Evolutionary conservation across 2,797 vertebrate species (phyloP).

Genomic region (Acanthurus tractus): DNA sequence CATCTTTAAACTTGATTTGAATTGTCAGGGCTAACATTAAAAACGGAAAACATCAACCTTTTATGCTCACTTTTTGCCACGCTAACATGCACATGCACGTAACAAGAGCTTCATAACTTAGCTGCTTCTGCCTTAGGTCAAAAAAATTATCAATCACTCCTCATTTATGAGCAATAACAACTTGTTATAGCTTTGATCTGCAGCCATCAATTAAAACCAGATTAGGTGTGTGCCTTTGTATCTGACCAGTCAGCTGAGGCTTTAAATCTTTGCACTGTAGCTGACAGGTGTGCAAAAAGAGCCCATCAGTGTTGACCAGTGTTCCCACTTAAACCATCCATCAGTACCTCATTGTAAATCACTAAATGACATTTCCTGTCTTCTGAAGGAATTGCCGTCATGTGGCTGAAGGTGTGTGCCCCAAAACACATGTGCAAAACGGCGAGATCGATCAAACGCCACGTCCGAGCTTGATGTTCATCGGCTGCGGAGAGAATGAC

Average conservation of each 20-base stretch:
- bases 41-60: no score
- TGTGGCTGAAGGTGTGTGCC: slow-evolving; percentile 72
- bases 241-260: slow-evolving; percentile 36
- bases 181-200: slow-evolving; percentile 55
- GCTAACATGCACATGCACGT: no score
- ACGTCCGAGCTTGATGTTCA: slow-evolving; percentile 44
- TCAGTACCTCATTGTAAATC: slow-evolving; percentile 70
- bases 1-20: no score
- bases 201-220: slow-evolving; percentile 59
- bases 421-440: slow-evolving; percentile 53
- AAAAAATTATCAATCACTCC: no score
- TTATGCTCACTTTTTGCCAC: no score
- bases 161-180: no score
- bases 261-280: slow-evolving; percentile 58
- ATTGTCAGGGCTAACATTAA: no score
- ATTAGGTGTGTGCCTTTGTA: slow-evolving; percentile 53
- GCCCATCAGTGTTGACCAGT: slow-evolving; percentile 57
- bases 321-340: slow-evolving; percentile 60
- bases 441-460: slow-evolving; percentile 68
- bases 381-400: slow-evolving; percentile 67
- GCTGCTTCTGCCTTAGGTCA: no score
- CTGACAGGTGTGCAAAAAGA: slow-evolving; percentile 44
- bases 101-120: no score
- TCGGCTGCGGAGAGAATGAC: slow-evolving; percentile 64
- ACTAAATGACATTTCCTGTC: slow-evolving; percentile 67